A percentile compares a stretch with the other conserved stretches of the same genome.
Evolutionary conservation across 2,113 vertebrate genomes (phyloP).

Genomic region (Phodopus roborovskii): DNA sequence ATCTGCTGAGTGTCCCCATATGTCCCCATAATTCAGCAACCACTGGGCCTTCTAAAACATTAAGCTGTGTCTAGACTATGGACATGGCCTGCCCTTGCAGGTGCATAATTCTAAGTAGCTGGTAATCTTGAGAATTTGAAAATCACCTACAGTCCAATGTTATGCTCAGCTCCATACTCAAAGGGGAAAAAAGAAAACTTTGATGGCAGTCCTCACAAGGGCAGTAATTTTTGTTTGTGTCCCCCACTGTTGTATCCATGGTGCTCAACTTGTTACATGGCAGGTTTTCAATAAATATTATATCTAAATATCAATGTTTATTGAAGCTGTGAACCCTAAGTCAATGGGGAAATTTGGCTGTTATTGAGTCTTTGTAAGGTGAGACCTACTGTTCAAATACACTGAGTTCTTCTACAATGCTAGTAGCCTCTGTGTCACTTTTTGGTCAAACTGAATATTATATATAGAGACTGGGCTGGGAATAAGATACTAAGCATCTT

Average conservation of each 20-base stretch:
- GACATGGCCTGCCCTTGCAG: neutral
- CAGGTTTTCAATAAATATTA: neutral
- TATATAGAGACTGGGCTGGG: neutral
- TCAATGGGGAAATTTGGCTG: neutral
- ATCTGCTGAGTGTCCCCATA: neutral
- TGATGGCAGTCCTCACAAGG: neutral
- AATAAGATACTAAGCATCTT: neutral
- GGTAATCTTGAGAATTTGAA: conserved; percentile 8
- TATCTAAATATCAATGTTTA: conserved; percentile 16
- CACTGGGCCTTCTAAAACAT: neutral
- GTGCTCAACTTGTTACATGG: neutral
- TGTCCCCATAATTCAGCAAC: neutral
- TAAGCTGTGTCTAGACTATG: neutral
- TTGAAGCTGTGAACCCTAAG: neutral
- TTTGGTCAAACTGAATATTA: neutral
- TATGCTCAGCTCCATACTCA: neutral
- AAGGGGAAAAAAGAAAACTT: neutral
- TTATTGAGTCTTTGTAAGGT: conserved; percentile 18
- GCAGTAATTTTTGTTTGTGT: neutral
- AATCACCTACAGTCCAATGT: neutral
- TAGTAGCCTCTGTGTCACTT: neutral
- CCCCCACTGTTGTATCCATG: neutral
- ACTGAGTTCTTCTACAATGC: neutral
- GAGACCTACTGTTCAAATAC: neutral
- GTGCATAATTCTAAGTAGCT: neutral